A percentile compares a stretch with the other conserved stretches of the same genome.
phyloP scores from a whole-genome alignment of 2,888 invertebrate species.

The Colostygia pectinataria region DNA sequence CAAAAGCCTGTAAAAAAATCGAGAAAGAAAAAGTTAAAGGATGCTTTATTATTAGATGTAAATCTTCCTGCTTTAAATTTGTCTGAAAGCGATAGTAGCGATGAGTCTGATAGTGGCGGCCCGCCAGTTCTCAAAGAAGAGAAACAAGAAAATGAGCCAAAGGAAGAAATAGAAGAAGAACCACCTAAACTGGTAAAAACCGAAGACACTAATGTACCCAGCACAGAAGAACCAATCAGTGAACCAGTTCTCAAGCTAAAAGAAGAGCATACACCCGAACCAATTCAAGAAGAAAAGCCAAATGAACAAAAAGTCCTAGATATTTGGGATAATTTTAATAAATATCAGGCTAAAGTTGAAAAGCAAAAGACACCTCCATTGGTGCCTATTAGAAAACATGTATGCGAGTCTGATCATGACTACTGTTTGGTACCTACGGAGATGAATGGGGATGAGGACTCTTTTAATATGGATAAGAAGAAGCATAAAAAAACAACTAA shows the following conservation, averaged over 20 bases:
- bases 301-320: slow-evolving; percentile 85
- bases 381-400: slow-evolving; percentile 80
- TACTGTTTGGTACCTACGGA: slow-evolving; percentile 85
- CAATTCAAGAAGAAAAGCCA: slow-evolving; percentile 74
- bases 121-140: slow-evolving; percentile 52
- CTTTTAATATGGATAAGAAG: slow-evolving; percentile 66
- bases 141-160: slow-evolving; percentile 41
- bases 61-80: slow-evolving; percentile 91
- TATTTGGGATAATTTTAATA: slow-evolving; percentile 90
- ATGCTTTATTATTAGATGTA: slow-evolving; percentile 74
- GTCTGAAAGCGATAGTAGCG: slow-evolving; percentile 92
- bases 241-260: slow-evolving; percentile 41
- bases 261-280: slow-evolving; percentile 52
- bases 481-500: slow-evolving; percentile 78
- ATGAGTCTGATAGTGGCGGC: slow-evolving; percentile 81
- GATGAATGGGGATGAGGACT: slow-evolving; percentile 72
- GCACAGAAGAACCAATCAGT: slow-evolving; percentile 9
- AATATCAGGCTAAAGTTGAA: slow-evolving; percentile 87
- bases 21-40: slow-evolving; percentile 74
- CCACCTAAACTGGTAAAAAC: slow-evolving; percentile 24
- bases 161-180: slow-evolving; percentile 42
- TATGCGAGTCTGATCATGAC: slow-evolving; percentile 88
- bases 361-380: slow-evolving; percentile 78
- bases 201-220: slow-evolving; percentile 28
- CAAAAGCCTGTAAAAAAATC: slow-evolving; percentile 66